Evolutionary conservation across 2,113 vertebrate genomes (phyloP).

Genomic region (Alosa alosa): DNA sequence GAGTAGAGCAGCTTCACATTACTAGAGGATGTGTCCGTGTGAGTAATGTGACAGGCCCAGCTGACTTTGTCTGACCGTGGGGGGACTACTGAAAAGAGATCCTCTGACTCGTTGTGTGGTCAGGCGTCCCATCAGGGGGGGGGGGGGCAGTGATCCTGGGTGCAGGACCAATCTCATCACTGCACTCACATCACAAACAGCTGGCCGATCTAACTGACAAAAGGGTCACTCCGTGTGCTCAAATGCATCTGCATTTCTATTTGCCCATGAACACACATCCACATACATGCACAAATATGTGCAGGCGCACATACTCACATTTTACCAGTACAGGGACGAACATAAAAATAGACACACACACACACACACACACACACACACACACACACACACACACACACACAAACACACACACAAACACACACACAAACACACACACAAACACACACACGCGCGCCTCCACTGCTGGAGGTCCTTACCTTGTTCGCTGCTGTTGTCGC

Average conservation of each 20-base stretch:
- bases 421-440: conserved; percentile 15
- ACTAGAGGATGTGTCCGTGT: neutral
- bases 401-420: neutral
- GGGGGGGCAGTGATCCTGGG: neutral
- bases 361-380: conserved; percentile 3
- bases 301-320: conserved; percentile 30
- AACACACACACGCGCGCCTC: neutral
- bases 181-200: conserved; percentile 38
- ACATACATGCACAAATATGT: conserved; percentile 24
- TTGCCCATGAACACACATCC: conserved; percentile 21
- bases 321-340: neutral
- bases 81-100: neutral
- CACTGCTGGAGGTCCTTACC: conserved; percentile 73
- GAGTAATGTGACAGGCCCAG: neutral
- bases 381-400: neutral
- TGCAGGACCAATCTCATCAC: conserved; percentile 35
- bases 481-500: conserved; percentile 99
- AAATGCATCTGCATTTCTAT: conserved; percentile 32
- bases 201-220: conserved; percentile 31
- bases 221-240: neutral
- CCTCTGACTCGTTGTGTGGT: neutral
- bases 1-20: neutral
- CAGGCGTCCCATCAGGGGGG: neutral
- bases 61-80: conserved; percentile 2
- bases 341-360: neutral